Percentiles rank a stretch among this genome's conserved stretches.
Conservation (phyloP, 1,140 invertebrate genomes). For the Neodiprion fabricii region DNA sequence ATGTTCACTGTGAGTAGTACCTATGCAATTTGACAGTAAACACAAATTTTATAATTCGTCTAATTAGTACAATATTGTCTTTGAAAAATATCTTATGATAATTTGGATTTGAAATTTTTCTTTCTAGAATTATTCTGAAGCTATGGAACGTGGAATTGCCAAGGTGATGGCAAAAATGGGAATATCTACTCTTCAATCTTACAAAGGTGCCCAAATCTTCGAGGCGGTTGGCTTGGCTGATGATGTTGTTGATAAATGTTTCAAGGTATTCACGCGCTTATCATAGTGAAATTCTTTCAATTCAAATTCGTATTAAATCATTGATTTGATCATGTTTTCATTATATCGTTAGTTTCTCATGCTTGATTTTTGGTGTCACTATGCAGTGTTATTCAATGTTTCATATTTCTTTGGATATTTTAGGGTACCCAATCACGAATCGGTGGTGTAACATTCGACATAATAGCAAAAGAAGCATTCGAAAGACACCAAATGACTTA, state of each 20-base stretch:
- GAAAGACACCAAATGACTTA: constrained; percentile 86
- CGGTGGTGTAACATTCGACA: constrained; percentile 90
- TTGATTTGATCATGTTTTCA: neutral
- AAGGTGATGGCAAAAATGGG: constrained; percentile 99
- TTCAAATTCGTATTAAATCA: constrained; percentile 3
- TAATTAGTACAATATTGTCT: neutral
- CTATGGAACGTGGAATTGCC: constrained; percentile 81
- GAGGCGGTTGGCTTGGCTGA: constrained; percentile 94
- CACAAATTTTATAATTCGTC: neutral
- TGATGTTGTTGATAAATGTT: constrained; percentile 95
- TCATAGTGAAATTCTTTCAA: neutral
- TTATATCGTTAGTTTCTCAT: neutral
- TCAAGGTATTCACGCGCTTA: constrained; percentile 66
- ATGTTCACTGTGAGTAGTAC: constrained; percentile 78
- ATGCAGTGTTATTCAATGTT: too few species aligned
- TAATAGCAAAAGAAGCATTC: constrained; percentile 87
- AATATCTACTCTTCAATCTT: constrained; percentile 98
- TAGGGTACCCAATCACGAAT: constrained; percentile 93
- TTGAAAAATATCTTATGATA: too few species aligned
- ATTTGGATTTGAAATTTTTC: constrained; percentile 11
- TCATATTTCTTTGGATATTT: neutral
- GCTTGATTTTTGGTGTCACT: too few species aligned
- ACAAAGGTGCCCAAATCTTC: constrained; percentile 99
- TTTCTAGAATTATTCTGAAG: constrained; percentile 70
- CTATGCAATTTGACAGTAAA: constrained; percentile 46